Evolutionary conservation across 1,140 invertebrate genomes (phyloP).

Genomic region (Manduca sexta): DNA sequence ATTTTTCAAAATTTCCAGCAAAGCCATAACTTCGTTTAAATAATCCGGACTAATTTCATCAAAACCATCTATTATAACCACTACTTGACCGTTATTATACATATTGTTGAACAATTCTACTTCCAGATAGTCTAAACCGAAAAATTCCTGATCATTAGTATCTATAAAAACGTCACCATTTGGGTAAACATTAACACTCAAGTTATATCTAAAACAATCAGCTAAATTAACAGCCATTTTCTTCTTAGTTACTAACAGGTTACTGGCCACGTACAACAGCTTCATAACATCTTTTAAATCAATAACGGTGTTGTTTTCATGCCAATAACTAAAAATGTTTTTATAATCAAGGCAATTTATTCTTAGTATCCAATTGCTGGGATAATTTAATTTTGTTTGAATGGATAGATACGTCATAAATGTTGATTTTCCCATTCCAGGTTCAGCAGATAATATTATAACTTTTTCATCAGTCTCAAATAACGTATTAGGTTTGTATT

Average conservation of each 20-base stretch:
- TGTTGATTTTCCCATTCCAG: conserved; percentile 13
- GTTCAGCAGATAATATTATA: conserved; percentile 9
- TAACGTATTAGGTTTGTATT: not conserved
- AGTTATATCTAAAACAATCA: not conserved
- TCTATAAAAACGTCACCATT: not conserved
- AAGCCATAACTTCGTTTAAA: conserved; percentile 1
- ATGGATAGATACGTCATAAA: conserved; percentile 7
- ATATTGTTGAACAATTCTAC: conserved; percentile 5
- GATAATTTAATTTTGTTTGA: conserved; percentile 5
- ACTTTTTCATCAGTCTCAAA: conserved; percentile 5
- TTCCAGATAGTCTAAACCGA: conserved; percentile 1
- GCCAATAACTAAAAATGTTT: conserved; percentile 3
- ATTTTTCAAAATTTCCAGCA: conserved; percentile 1
- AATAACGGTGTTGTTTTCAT: conserved; percentile 4
- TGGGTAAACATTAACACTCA: not conserved
- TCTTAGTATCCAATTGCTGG: conserved; percentile 4
- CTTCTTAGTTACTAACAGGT: not conserved
- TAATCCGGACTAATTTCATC: conserved; percentile 13
- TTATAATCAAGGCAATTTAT: conserved; percentile 8
- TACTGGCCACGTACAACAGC: not conserved
- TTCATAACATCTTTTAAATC: conserved; percentile 10
- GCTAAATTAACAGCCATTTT: not conserved
- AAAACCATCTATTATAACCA: conserved; percentile 9
- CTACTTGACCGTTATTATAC: conserved; percentile 7
- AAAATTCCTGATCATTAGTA: not conserved